Percentiles rank a stretch among this genome's conserved stretches.
Evolutionary conservation across 2,888 invertebrate species (phyloP).

Genomic region (Sphinx pinastri): DNA sequence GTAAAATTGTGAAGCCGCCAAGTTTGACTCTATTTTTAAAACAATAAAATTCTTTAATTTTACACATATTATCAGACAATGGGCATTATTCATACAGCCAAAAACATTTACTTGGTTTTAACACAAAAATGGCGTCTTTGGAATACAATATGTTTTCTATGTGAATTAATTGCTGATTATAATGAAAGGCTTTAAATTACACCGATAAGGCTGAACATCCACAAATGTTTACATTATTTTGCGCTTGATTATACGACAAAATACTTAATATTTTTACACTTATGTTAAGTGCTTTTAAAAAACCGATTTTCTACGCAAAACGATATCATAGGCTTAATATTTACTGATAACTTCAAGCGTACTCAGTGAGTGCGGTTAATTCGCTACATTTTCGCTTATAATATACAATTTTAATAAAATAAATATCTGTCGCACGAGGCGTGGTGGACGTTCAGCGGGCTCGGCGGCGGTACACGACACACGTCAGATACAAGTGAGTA

Average conservation of each 20-base stretch:
- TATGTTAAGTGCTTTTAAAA: not conserved
- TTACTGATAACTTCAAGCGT: not conserved
- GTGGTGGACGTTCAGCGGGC: constrained; percentile 13
- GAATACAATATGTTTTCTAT: not conserved
- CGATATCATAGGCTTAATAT: not conserved
- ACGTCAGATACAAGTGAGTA: constrained; percentile 16
- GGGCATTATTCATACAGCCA: not conserved
- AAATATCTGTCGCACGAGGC: constrained; percentile 2
- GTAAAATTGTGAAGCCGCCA: not conserved
- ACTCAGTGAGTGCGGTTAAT: not conserved
- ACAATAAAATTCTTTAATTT: too few species aligned
- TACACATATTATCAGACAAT: not conserved
- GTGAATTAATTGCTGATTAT: not conserved
- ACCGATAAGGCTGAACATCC: constrained; percentile 11
- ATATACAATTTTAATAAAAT: constrained; percentile 11
- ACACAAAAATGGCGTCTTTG: not conserved
- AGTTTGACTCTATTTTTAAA: not conserved
- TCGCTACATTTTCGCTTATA: constrained; percentile 14
- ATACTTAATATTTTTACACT: constrained; percentile 8
- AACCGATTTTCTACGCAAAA: not conserved
- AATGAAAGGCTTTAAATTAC: not conserved
- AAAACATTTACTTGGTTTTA: not conserved
- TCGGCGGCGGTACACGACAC: not conserved
- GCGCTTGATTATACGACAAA: not conserved
- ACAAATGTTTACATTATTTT: not conserved